Conservation (phyloP, 2,797 vertebrate genomes). For the Schizopygopsis malacanthus region DNA sequence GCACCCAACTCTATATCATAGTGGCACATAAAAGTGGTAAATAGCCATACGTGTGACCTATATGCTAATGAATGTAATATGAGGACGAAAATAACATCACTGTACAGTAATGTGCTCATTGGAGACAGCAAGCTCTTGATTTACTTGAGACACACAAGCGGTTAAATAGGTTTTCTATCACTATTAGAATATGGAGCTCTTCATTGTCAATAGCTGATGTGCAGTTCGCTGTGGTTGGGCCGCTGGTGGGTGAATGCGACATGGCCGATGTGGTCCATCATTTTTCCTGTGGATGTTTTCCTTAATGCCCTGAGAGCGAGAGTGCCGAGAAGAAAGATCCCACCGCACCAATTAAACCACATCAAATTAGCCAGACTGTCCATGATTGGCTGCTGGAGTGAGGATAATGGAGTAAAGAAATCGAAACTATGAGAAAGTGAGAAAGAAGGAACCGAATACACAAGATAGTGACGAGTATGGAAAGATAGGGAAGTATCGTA, state of each 20-base stretch:
- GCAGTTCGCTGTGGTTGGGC: conserved; percentile 6
- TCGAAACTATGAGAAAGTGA: not conserved
- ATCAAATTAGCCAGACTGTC: conserved; percentile 48
- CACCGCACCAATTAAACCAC: conserved; percentile 56
- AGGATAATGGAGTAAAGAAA: conserved; percentile 16
- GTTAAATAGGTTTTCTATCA: conserved; percentile 59
- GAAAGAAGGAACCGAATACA: conserved; percentile 29
- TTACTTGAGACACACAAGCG: conserved; percentile 65
- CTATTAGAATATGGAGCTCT: conserved; percentile 52
- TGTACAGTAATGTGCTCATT: conserved; percentile 74
- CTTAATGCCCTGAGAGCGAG: conserved; percentile 63
- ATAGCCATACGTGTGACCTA: conserved; percentile 46
- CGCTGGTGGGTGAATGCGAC: conserved; percentile 11
- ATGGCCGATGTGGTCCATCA: conserved; percentile 32
- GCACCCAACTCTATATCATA: conserved; percentile 50
- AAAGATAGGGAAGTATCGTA: conserved; percentile 35
- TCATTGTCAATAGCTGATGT: conserved; percentile 3
- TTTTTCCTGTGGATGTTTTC: conserved; percentile 52
- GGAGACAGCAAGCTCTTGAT: conserved; percentile 51
- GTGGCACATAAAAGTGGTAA: conserved; percentile 53
- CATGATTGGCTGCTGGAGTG: conserved; percentile 28
- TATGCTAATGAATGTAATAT: conserved; percentile 46
- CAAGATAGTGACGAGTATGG: not conserved
- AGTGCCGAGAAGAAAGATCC: conserved; percentile 59
- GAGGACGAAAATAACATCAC: conserved; percentile 66